Base-by-base conservation (phyloP, 2,113 vertebrate genomes). In the Fulica atra region DNA sequence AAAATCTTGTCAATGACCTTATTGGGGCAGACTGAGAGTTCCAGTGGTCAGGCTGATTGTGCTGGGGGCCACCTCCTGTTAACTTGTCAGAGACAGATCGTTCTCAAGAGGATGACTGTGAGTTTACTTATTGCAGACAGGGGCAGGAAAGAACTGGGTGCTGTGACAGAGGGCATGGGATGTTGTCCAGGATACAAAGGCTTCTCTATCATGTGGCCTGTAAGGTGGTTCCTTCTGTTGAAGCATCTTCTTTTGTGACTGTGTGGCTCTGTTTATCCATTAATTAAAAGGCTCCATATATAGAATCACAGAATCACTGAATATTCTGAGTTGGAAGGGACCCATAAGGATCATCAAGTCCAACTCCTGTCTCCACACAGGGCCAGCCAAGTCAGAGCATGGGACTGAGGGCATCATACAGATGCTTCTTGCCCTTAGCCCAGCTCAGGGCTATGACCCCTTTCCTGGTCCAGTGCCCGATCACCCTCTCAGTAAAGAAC, bases 1-100 rank as follows among this genome's bases (percentile, higher is more conserved):
- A 93, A 93, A 92, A 79, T 93, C 36, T 93, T 76, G 72, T 86
- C 61, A 86, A 44, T 23, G 44, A 84, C 83, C 72, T 96, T 91
- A 81, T 44, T 88, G 33, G 80, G 31, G 44, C 83, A 81, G 69
- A 48, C 53, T 91, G 80, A 90, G 44, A 92, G 44, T 84, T 90
- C 35, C 65, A 83, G 35, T 2, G 13, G 46, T 57, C 3, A 8
- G n/a, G 28, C 57, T 72, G 70, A 63, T 59, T 81, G 57, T 71
- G 26, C 48, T 79, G 69, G n/a, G 33, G 38, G 42, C 13, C 42
- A 59, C 68, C 60, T 81, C 54, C 66, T 86, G 21, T 51, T 76
- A 42, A 33, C 59, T 82, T 89, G 14, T 54, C 83, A 69, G 54
- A 92, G 65, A 71, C 20, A 78, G 81, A 68, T 23, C 23, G 29